A percentile compares a stretch with the other conserved stretches of the same genome.
Evolutionary conservation across 2,797 vertebrate genomes (phyloP).

Genomic region (Diplodus puntazzo): DNA sequence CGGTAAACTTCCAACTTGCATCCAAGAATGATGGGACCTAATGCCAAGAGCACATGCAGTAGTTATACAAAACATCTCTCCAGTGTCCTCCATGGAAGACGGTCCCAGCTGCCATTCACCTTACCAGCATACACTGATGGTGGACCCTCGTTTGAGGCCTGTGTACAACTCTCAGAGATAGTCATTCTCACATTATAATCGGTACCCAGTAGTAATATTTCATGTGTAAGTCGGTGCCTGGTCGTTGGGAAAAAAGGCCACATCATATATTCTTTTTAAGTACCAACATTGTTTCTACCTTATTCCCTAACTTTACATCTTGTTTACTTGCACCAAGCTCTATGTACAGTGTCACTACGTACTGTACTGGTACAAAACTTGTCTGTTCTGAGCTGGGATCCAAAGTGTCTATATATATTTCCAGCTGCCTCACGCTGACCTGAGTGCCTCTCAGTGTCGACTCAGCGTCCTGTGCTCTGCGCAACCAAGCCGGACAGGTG

Average conservation of each 20-base stretch:
- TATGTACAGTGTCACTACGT: not conserved
- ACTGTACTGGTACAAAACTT: not conserved
- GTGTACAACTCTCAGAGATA: no score
- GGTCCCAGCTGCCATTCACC: not conserved
- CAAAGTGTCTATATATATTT: constrained; percentile 15
- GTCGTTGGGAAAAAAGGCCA: no score
- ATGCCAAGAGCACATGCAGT: not conserved
- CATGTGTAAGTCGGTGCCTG: no score
- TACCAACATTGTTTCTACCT: not conserved
- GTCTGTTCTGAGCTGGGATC: not conserved
- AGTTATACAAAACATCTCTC: not conserved
- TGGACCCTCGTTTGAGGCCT: no score
- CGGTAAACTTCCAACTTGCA: no score
- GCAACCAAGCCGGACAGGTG: constrained; percentile 63
- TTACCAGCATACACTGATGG: no score
- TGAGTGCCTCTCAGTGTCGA: constrained; percentile 8
- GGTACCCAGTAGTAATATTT: no score
- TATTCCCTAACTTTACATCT: not conserved
- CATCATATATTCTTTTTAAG: no score
- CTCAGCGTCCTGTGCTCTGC: constrained; percentile 33
- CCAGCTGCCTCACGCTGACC: constrained; percentile 22
- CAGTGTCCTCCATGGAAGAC: not conserved
- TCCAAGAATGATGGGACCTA: not conserved
- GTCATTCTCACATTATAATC: no score
- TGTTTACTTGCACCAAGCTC: not conserved